Evolutionary conservation across 2,113 vertebrate species (phyloP).

Genomic region (Thamnophis sirtalis): DNA sequence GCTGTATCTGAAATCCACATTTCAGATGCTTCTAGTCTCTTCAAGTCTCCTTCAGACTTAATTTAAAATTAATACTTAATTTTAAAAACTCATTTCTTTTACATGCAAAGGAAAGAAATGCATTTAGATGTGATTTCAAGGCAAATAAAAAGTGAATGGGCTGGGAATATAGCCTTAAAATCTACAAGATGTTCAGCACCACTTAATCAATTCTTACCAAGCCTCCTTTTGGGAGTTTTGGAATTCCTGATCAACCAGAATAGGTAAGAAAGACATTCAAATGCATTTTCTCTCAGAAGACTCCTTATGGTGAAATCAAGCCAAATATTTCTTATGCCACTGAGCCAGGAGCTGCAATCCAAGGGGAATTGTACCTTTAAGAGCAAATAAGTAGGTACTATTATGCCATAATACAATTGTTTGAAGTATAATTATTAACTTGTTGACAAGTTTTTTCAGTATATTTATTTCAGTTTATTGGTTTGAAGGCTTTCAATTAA

Average conservation of each 20-base stretch:
- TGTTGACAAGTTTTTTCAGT: background rate
- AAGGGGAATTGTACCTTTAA: background rate
- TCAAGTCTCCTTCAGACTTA: too few relatives aligned
- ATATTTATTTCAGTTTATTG: background rate
- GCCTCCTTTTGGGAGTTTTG: background rate
- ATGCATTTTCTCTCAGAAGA: background rate
- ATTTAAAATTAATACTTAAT: background rate
- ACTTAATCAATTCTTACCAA: background rate
- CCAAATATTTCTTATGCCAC: background rate
- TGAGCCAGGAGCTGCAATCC: background rate
- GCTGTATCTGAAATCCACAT: too few relatives aligned
- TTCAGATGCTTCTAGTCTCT: too few relatives aligned
- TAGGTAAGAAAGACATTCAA: background rate
- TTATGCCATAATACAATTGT: background rate
- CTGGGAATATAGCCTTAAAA: background rate
- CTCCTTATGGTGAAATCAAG: background rate
- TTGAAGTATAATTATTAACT: background rate
- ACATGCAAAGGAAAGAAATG: background rate
- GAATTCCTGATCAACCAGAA: background rate
- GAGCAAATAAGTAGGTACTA: background rate
- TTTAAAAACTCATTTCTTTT: background rate
- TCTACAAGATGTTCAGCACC: background rate
- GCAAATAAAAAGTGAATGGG: background rate
- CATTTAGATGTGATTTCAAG: background rate
- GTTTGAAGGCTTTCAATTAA: background rate